Evolutionary conservation across 1,140 invertebrate species (phyloP).

Genomic region (Aphaenogaster floridana): DNA sequence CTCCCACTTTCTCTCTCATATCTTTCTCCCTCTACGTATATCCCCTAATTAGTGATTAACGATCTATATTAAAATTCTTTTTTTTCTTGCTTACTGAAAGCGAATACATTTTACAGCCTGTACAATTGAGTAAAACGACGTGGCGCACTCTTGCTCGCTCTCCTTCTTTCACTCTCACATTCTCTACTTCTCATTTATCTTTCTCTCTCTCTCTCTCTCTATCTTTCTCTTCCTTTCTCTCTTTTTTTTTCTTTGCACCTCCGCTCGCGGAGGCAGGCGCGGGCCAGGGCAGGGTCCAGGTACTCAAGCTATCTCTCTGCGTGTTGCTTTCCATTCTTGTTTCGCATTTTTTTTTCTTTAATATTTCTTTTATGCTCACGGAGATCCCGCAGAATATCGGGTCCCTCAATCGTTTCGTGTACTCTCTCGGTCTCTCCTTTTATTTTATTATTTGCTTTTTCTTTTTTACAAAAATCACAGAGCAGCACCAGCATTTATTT

Average conservation of each 20-base stretch:
- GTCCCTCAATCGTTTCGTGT: conserved; percentile 26
- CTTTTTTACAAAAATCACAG: conserved; percentile 85
- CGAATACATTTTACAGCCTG: conserved; percentile 84
- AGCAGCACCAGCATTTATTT: conserved; percentile 85
- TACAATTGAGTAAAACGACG: conserved; percentile 79
- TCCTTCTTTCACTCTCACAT: conserved; percentile 60
- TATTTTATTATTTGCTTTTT: conserved; percentile 73
- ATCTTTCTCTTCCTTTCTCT: conserved; percentile 48
- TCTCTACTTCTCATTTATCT: conserved; percentile 58
- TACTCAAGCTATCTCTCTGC: conserved; percentile 84
- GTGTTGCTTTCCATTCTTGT: conserved; percentile 52
- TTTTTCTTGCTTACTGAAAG: conserved; percentile 73
- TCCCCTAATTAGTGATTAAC: conserved; percentile 67
- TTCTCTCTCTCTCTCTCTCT: conserved; percentile 51
- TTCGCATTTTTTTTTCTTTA: conserved; percentile 32
- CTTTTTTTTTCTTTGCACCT: conserved; percentile 64
- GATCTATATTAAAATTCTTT: conserved; percentile 79
- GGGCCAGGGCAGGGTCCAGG: conserved; percentile 85
- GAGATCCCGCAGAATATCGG: conserved; percentile 36
- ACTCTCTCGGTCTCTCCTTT: conserved; percentile 51
- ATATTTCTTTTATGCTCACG: conserved; percentile 16
- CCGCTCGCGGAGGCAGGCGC: conserved; percentile 75
- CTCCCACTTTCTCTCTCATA: neutral
- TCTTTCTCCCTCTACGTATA: conserved; percentile 34
- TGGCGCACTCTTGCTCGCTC: conserved; percentile 34